Evolutionary conservation across 2,797 vertebrate genomes (phyloP).

Genomic region (Synaphobranchus kaupii): DNA sequence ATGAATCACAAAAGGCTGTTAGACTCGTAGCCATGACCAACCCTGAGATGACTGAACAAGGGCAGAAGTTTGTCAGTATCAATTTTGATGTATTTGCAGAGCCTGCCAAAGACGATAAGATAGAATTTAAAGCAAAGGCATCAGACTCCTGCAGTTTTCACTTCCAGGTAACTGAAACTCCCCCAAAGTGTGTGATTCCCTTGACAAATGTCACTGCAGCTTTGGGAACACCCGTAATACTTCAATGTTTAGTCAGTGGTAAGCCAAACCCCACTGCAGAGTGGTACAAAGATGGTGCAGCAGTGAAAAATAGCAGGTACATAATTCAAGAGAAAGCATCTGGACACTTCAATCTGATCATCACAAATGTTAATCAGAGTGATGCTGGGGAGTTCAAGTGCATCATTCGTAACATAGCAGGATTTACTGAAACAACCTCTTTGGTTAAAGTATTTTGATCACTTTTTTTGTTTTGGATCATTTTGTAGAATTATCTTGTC

Average conservation of each 20-base stretch:
- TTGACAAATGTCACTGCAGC: conserved; percentile 81
- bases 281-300: conserved; percentile 87
- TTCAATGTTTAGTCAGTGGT: conserved; percentile 88
- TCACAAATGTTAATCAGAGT: conserved; percentile 77
- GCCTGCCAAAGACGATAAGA: conserved; percentile 76
- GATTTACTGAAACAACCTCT: conserved; percentile 79
- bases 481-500: conserved; percentile 18
- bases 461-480: neutral
- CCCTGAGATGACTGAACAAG: conserved; percentile 71
- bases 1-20: conserved; percentile 79
- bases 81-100: conserved; percentile 85
- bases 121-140: conserved; percentile 85
- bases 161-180: conserved; percentile 85
- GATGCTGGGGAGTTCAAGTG: conserved; percentile 92
- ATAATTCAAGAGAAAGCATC: conserved; percentile 82
- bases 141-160: conserved; percentile 87
- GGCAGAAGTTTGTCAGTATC: conserved; percentile 76
- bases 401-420: conserved; percentile 81
- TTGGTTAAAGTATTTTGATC: conserved; percentile 80
- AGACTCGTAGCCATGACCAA: conserved; percentile 78
- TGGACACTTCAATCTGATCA: conserved; percentile 86
- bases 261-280: conserved; percentile 78
- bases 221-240: conserved; percentile 80
- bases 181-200: conserved; percentile 84
- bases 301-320: conserved; percentile 78